Conservation (phyloP, 2,797 vertebrate species). For the Myotis planiceps region DNA sequence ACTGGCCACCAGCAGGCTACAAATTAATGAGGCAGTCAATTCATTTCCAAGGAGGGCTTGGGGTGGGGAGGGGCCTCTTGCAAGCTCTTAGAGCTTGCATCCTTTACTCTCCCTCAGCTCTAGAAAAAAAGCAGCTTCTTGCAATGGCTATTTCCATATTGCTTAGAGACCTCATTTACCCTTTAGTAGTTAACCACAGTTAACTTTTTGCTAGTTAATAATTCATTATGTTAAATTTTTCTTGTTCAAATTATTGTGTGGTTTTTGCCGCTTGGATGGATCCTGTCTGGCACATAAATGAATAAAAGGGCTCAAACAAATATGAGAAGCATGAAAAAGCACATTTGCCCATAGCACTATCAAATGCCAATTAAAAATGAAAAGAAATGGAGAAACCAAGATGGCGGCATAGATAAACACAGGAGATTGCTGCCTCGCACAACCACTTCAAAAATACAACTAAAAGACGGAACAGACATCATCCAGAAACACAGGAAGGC, state of each 20-base stretch:
- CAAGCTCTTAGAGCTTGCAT: neutral
- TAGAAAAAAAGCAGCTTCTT: neutral
- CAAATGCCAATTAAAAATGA: neutral
- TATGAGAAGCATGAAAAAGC: neutral
- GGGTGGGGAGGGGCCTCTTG: neutral
- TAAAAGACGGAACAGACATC: too few species aligned
- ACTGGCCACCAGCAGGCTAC: neutral
- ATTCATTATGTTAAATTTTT: neutral
- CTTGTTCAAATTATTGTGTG: conserved; percentile 4
- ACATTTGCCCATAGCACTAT: neutral
- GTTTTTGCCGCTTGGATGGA: conserved; percentile 12
- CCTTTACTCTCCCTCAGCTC: neutral
- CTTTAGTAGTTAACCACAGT: neutral
- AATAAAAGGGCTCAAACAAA: conserved; percentile 19
- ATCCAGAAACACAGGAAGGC: too few species aligned
- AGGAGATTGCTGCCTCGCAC: too few species aligned
- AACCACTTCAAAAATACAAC: too few species aligned
- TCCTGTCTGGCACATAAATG: neutral
- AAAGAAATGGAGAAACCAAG: neutral
- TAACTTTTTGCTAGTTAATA: conserved; percentile 28
- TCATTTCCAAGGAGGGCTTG: neutral
- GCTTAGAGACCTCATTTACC: neutral
- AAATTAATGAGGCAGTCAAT: neutral
- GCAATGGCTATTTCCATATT: neutral
- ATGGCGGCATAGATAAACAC: too few species aligned